Conservation (phyloP, 2,113 vertebrate genomes). For the Craseonycteris thonglongyai region DNA sequence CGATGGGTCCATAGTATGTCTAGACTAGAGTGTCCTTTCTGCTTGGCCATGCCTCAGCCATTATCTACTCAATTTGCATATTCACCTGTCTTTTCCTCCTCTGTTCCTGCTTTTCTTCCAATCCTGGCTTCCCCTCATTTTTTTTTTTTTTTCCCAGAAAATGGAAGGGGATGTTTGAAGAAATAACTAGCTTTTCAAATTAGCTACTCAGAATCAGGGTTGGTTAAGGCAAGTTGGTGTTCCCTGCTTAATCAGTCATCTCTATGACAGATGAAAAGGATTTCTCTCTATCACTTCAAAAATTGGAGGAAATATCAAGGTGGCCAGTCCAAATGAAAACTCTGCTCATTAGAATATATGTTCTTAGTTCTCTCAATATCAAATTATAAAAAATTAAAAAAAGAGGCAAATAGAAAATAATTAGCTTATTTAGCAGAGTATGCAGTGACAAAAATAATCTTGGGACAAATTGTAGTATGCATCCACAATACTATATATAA, state of each 20-base stretch:
- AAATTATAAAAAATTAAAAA: neutral
- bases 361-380: neutral
- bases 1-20: conserved; percentile 90
- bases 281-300: neutral
- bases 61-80: conserved; percentile 70
- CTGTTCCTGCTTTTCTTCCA: neutral
- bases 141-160: no score
- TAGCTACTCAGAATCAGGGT: conserved; percentile 38
- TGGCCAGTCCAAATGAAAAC: conserved; percentile 28
- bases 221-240: neutral
- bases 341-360: neutral
- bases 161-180: conserved; percentile 65
- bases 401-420: neutral
- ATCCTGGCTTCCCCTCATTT: conserved; percentile 56
- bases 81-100: conserved; percentile 60
- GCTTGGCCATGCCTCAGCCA: conserved; percentile 88
- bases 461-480: neutral
- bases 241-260: neutral
- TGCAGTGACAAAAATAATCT: neutral
- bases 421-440: neutral
- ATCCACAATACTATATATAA: neutral
- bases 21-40: conserved; percentile 90
- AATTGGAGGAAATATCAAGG: neutral
- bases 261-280: conserved; percentile 24
- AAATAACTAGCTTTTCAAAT: conserved; percentile 55